Percentiles rank a stretch among this genome's conserved stretches.
Evolutionary conservation across 2,113 vertebrate genomes (phyloP).

Genomic region (Psittacula cyanocephala): DNA sequence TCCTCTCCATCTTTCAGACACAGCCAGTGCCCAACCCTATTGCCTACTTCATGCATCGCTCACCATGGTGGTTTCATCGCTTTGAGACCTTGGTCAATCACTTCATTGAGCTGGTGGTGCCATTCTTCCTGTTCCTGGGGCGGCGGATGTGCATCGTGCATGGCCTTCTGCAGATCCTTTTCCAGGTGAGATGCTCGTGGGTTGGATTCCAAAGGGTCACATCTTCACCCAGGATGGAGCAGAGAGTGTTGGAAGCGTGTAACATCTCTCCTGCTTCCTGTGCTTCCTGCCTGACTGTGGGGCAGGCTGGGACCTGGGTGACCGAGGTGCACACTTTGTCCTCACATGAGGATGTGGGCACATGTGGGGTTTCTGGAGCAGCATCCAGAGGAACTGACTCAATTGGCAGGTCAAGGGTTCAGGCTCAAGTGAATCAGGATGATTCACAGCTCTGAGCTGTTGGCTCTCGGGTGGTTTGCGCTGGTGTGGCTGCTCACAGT

Average conservation of each 20-base stretch:
- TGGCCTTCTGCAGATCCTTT: constrained; percentile 86
- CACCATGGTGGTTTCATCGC: constrained; percentile 89
- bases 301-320: neutral
- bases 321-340: rapidly evolving
- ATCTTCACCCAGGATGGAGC: rapidly evolving
- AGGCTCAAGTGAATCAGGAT: neutral
- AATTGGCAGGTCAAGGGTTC: neutral
- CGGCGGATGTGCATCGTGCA: constrained; percentile 82
- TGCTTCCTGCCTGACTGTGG: neutral
- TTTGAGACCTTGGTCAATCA: constrained; percentile 88
- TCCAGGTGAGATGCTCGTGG: constrained; percentile 81
- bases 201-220: rapidly evolving
- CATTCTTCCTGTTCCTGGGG: constrained; percentile 88
- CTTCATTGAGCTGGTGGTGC: constrained; percentile 88
- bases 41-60: constrained; percentile 90
- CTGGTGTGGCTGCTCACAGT: neutral
- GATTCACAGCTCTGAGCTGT: neutral
- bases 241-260: neutral
- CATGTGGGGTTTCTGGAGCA: neutral
- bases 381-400: neutral
- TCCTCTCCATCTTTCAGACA: constrained; percentile 71
- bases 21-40: constrained; percentile 92
- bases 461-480: neutral
- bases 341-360: neutral
- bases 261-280: neutral